phyloP scores from a whole-genome alignment of 2,797 vertebrate genomes.

The Podarcis lilfordi region DNA sequence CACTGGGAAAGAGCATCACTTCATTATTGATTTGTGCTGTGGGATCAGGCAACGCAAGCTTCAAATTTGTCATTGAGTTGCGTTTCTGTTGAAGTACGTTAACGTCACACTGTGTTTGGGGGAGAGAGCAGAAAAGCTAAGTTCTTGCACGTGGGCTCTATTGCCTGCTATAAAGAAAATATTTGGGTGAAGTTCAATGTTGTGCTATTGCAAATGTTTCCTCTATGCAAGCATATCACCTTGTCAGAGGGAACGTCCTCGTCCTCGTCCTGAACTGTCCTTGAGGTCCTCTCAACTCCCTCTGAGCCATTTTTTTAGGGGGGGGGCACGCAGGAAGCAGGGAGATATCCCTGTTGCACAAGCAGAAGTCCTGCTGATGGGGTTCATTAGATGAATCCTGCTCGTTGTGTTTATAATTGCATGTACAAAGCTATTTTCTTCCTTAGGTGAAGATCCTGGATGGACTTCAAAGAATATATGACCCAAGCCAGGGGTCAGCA shows the following conservation, averaged over 20 bases:
- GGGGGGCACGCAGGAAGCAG: no score
- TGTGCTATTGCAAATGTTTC: no score
- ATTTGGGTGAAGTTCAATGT: no score
- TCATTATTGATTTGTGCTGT: constrained; percentile 70
- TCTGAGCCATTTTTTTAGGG: no score
- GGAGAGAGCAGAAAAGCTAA: constrained; percentile 12
- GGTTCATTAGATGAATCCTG: no score
- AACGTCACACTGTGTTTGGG: constrained; percentile 35
- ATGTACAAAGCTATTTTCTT: constrained; percentile 22
- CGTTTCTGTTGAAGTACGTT: constrained; percentile 40
- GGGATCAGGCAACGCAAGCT: constrained; percentile 53
- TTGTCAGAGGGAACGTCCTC: no score
- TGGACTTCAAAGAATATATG: background rate
- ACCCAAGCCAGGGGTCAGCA: no score
- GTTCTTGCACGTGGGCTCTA: background rate
- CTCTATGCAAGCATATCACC: no score
- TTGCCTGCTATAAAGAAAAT: constrained; percentile 22
- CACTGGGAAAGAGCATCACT: constrained; percentile 37
- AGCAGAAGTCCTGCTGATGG: no score
- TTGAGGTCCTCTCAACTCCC: no score
- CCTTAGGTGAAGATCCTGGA: accelerated
- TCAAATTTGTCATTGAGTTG: constrained; percentile 51
- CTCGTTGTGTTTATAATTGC: background rate
- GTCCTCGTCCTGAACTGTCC: no score
- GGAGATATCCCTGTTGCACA: no score